Evolutionary conservation across 2,888 invertebrate species (phyloP), one percentile per base, ranked within the genome.

Genomic region (Noctua janthina): DNA sequence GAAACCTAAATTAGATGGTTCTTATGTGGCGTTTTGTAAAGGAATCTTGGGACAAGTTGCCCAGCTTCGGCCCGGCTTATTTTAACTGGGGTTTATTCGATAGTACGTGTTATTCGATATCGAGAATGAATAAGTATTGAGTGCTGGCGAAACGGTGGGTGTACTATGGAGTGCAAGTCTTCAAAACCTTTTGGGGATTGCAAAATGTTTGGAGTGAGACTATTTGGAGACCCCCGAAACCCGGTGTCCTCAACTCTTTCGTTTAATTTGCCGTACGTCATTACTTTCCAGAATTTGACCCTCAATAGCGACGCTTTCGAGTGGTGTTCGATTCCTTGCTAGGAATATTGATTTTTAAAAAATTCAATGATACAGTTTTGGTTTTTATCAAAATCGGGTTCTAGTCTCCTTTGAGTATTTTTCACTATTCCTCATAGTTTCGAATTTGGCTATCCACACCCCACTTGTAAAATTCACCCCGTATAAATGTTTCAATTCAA

Each of bases 1-100:
- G n/a, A 39, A 29, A 67, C 51, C 43, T 87, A 70, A 74, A 80
- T 81, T 56, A 76, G 49, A 64, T 76, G 29, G 35, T 39, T 66
- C 39, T 59, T 23, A 39, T 39, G 29, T 39, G 46, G 23, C 39
- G 39, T 39, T 74, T 75, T 74, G n/a, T 8, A 51, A 76, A 46
- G n/a, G 29, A 51, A 23, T 35, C 20, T 72, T 49, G 23, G 2
- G 5, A 35, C 23, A 10, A 29, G 15, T 29, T 15, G 15, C 29
- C n/a, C 11, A 15, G 62, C 1, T n/a, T 59, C 23, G 23, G 56
- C 56, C 46, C 11, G 46, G 11, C 10, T 2, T 15, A 29, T 29
- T 62, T 62, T 29, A 62, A 62, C 29, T 62, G 29, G 62, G 29
- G 1, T 35, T 35, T 3, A 4, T 17, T 29, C 8, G 35, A 35